Evolutionary conservation across 2,888 invertebrate genomes (phyloP), one percentile per base, ranked within the genome.

Genomic region (Amphipoea lucens): DNA sequence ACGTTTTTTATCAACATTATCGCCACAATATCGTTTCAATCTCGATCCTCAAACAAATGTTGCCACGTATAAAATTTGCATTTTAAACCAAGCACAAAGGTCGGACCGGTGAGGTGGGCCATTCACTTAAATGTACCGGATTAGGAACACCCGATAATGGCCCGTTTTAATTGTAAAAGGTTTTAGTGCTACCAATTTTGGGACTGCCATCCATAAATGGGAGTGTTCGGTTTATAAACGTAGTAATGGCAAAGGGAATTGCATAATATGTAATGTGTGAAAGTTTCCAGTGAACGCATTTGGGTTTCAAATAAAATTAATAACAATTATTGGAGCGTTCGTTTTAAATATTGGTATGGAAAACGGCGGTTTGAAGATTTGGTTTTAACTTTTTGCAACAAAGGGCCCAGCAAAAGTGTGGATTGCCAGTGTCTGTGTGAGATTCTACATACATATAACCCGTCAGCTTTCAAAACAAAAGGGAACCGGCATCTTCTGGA

Each of bases 111-210:
- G 93, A 94, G 94, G 92, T 93, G 92, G 91, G 90, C 90, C 90
- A 89, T 91, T 92, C 91, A 89, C 90, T 91, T 91, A 91, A 93
- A 93, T 91, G 92, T 89, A 88, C 91, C 89, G 94, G 94, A 95
- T 95, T 94, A 95, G 90, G 92, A 87, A 92, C 90, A 91, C 86
- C 91, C 92, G 94, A 94, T 94, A 95, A 95, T 95, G 93, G 92
- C 81, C 89, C 87, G 90, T 92, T 95, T 93, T 93, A 93, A 94
- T 94, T 94, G 92, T 92, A 92, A 92, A 92, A 92, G 91, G 91
- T 92, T 90, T 89, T 86, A 88, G 74, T 88, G 86, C 76, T 87
- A 72, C 85, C 86, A 84, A 90, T 86, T 84, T 90, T 88, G 78
- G 88, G 76, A 88, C 83, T 87, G 81, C 86, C 72, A 78, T 79